These are phyloP conservation scores for Callaeas wilsoni DNA, from an alignment of 2,113 vertebrate species.

Conservation along the genomic window DNA sequence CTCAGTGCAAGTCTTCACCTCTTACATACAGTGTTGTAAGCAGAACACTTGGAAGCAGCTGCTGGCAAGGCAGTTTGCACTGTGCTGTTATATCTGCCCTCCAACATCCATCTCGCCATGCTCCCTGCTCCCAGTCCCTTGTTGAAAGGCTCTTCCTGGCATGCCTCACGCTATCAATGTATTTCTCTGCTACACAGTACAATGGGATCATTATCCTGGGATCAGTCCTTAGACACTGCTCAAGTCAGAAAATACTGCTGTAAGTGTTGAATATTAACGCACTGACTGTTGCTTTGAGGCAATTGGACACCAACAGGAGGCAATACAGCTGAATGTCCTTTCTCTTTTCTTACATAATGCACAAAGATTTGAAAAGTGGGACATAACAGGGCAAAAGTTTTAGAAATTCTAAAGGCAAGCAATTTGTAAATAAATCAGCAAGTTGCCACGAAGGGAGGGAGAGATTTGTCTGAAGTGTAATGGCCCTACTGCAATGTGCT, in stretches of 20 bases:
- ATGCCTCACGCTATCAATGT: neutral
- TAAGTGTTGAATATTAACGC: neutral
- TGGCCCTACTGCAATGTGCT: neutral
- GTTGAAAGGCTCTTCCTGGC: neutral
- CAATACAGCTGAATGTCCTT: neutral
- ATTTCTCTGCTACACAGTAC: neutral
- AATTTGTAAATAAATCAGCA: slow-evolving; percentile 18
- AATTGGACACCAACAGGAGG: neutral
- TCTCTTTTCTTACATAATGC: neutral
- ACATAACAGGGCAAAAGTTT: neutral
- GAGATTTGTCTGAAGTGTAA: neutral
- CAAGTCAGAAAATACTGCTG: neutral
- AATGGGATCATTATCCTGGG: neutral
- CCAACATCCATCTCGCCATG: neutral
- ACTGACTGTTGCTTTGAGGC: neutral
- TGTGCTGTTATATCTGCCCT: neutral
- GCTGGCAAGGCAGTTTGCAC: neutral
- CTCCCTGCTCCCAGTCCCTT: neutral
- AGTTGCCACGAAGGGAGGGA: neutral
- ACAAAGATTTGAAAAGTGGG: neutral
- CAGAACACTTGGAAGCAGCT: neutral
- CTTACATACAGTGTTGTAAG: neutral
- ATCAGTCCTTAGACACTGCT: neutral
- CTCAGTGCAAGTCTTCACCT: neutral
- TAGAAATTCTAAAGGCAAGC: neutral